These are phyloP conservation scores for Drosophila kokeensis DNA, from an alignment of 2,888 invertebrate genomes.

Conservation along the genomic window DNA sequence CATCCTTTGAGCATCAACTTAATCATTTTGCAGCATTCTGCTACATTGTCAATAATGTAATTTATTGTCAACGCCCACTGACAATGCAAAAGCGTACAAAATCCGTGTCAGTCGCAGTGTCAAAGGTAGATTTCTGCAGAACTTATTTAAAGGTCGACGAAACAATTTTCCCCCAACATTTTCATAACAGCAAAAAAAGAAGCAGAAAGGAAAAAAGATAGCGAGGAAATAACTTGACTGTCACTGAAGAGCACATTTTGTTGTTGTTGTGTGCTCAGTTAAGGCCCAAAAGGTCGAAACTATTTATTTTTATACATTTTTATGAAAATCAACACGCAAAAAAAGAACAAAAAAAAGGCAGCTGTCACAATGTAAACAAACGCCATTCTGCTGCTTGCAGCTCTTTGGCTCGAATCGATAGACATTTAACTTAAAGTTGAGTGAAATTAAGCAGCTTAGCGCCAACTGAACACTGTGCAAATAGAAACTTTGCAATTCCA, in stretches of 20 bases:
- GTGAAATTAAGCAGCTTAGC: conserved; percentile 6
- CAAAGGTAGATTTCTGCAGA: conserved; percentile 1
- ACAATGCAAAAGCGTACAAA: neutral
- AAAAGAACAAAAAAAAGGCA: neutral
- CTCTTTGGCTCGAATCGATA: neutral
- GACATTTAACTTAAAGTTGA: conserved; percentile 10
- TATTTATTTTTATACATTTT: conserved; percentile 9
- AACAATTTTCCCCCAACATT: neutral
- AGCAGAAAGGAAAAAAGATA: neutral
- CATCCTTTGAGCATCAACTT: neutral
- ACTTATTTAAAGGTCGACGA: neutral
- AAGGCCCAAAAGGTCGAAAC: conserved; percentile 6
- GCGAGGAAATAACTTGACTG: conserved; percentile 1
- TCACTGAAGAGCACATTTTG: neutral
- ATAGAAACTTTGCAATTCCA: neutral
- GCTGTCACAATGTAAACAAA: conserved; percentile 6
- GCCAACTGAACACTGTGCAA: neutral
- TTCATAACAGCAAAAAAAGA: neutral
- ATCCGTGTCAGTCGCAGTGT: neutral
- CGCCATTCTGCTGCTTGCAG: neutral
- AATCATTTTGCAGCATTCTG: neutral
- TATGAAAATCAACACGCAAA: neutral
- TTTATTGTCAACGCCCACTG: neutral
- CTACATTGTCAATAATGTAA: neutral
- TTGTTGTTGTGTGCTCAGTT: neutral